phyloP scores from a whole-genome alignment of 2,888 invertebrate genomes.

The Cosmopolites sordidus region DNA sequence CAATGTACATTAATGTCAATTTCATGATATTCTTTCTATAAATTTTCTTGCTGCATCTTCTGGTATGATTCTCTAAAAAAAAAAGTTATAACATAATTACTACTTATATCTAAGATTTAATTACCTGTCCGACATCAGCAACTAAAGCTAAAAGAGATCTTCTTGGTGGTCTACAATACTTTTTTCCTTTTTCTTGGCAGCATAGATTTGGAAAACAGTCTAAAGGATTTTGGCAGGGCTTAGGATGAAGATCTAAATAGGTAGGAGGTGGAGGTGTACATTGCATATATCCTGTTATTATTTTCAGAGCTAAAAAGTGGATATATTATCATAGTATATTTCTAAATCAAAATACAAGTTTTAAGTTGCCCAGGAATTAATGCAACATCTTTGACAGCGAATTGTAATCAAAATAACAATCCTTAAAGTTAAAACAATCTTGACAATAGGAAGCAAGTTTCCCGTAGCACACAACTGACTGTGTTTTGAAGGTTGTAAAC shows the following conservation, averaged over 20 bases:
- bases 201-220: constrained; percentile 79
- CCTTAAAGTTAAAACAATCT: no score
- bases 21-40: constrained; percentile 34
- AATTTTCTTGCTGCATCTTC: constrained; percentile 36
- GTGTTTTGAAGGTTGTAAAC: no score
- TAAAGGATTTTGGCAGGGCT: constrained; percentile 63
- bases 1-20: not conserved
- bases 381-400: no score
- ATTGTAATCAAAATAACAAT: no score
- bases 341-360: no score
- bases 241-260: constrained; percentile 65
- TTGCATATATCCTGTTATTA: constrained; percentile 61
- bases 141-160: constrained; percentile 64
- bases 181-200: constrained; percentile 70
- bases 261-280: constrained; percentile 68
- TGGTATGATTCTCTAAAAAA: constrained; percentile 37
- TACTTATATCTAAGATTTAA: constrained; percentile 2
- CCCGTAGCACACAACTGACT: no score
- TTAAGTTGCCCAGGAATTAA: constrained; percentile 3
- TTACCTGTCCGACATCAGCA: constrained; percentile 59
- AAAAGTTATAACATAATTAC: no score
- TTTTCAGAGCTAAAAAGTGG: constrained; percentile 41
- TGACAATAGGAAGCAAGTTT: no score
- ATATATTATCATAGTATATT: no score
- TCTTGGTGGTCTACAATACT: constrained; percentile 69